Conservation (phyloP, 2,888 invertebrate species). For the Julus scandinavius region DNA sequence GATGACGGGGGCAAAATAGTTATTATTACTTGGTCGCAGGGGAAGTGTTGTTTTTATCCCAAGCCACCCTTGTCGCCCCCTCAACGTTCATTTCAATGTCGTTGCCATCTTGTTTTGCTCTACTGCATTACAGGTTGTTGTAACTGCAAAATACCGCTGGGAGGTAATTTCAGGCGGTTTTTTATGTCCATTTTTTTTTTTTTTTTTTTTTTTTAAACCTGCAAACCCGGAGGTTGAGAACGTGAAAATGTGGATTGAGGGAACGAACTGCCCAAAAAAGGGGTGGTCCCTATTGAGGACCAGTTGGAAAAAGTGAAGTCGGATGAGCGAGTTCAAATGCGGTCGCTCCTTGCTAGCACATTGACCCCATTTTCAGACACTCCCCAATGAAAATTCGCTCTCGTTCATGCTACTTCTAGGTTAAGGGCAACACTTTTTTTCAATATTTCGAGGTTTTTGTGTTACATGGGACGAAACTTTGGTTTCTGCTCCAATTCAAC, state of each 20-base stretch:
- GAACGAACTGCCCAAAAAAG: constrained; percentile 30
- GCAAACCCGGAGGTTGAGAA: constrained; percentile 42
- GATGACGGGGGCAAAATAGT: not conserved
- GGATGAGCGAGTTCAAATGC: constrained; percentile 49
- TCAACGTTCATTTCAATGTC: not conserved
- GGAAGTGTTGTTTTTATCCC: not conserved
- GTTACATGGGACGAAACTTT: not conserved
- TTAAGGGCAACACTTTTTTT: constrained; percentile 48
- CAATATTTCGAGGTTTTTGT: not conserved
- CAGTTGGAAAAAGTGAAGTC: constrained; percentile 5
- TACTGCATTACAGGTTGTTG: constrained; percentile 42
- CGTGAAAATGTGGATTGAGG: constrained; percentile 30
- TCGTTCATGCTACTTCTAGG: constrained; percentile 47
- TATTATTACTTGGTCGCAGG: not conserved
- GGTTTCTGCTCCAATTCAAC: not conserved
- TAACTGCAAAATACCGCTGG: constrained; percentile 39
- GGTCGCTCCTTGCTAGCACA: constrained; percentile 51
- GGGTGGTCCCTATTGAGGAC: not conserved
- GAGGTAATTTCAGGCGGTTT: constrained; percentile 14
- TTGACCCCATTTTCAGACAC: constrained; percentile 48
- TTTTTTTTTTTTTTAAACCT: not conserved
- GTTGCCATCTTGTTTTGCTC: constrained; percentile 42
- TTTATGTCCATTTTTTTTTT: not conserved
- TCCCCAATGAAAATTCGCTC: constrained; percentile 49
- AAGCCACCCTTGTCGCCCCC: not conserved